Base-by-base conservation (phyloP, 2,888 invertebrate genomes). In the Cylindroiulus punctatus region DNA sequence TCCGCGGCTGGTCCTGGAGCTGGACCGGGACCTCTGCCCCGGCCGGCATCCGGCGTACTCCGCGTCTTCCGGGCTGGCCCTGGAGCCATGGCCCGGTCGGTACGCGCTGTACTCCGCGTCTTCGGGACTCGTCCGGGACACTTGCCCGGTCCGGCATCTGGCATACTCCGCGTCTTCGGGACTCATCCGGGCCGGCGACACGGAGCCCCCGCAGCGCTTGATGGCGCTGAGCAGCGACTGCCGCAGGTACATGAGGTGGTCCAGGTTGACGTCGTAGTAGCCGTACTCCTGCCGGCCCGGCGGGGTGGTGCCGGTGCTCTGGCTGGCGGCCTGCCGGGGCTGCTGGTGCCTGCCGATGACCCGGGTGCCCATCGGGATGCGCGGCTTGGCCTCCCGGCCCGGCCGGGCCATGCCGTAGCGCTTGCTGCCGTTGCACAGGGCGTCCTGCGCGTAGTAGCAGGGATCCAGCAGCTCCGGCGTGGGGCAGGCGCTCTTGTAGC, bases 401-500 rank as follows among this genome's bases (percentile, higher is more conserved):
- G 40, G 85, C n/a, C 88, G 85, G 47, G 87, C 81, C n/a, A 87
- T 81, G 85, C 87, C 87, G 76, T 85, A 85, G 85, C 36, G 40
- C 81, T 86, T 14, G 57, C 32, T 36, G 76, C 84, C 81, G 84
- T 22, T 22, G 86, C 82, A 88, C 87, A 30, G 36, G 0, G 86
- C 88, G 40, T 88, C 88, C 22, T 89, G 88, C 26, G 88, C 88
- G 87, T 90, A 90, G 84, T 88, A 87, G 47, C 89, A 88, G 7
- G 88, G 87, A 84, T 90, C 90, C 5, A 89, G 88, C 12, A 89
- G 89, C 84, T 90, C 90, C 0, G 90, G 90, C 0, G 90, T 90
- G 17, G 90, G 90, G 87, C 90, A 90, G 8, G 90, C 89, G 87
- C 90, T 90, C 88, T 90, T 90, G 88, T 90, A 90, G 14, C 90